Evolutionary conservation across 2,797 vertebrate species (phyloP), one percentile per base, ranked within the genome.

Genomic region (Rhinatrema bivittatum): DNA sequence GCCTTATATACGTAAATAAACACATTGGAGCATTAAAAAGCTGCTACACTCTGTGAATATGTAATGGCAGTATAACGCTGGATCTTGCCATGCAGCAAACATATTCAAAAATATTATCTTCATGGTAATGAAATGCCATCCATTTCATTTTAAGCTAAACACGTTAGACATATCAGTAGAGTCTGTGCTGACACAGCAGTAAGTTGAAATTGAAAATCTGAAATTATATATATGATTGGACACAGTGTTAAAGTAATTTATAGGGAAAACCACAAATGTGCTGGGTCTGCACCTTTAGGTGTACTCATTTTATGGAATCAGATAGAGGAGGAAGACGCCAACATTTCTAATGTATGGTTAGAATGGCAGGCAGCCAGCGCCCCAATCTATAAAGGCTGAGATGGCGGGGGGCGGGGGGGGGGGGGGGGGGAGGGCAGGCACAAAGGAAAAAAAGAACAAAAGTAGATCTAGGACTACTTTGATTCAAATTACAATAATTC

Each of bases 71-170:
- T 81, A 79, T 84, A 84, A 84, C 85, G 82, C 85, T 84, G 70
- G 75, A 75, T 85, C 73, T 79, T 54, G 50, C 81, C 79, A 83
- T 77, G 78, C 85, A 85, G 82, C 76, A 88, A 84, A 86, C 81
- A 86, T 85, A 88, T 87, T 86, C 81, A 85, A 86, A 86, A 88
- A 85, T 86, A 84, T 86, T 85, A 85, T 87, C 84, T 87, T 83
- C 80, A 68, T 79, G 63, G 82, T 88, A 89, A 86, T 81, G 79
- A 86, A 87, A 83, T 88, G 82, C 80, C 81, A 82, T 81, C 77
- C 77, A 26, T 81, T 83, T 82, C 79, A 79, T 86, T 82, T 80
- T 81, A 84, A 85, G 74, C 74, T 80, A 83, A 82, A 74, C 81
- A 82, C 53, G 70, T 87, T 84, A 85, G 85, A 85, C 84, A 75